phyloP scores from a whole-genome alignment of 2,797 vertebrate genomes.

The Pampus argenteus region DNA sequence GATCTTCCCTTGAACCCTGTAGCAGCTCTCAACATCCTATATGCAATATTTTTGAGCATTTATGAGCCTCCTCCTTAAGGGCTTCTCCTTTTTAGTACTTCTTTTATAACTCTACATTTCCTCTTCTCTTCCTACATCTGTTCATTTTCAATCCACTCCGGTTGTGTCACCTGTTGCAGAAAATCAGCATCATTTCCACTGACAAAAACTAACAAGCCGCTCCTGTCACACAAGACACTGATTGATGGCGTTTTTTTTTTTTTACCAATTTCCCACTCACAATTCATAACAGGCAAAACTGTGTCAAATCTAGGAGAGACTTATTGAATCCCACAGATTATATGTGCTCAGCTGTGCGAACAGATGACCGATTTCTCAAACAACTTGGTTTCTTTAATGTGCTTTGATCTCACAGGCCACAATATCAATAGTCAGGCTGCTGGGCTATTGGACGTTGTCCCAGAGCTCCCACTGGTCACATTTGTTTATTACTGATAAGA shows the following conservation, averaged over 20 bases:
- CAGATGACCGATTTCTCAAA: conserved; percentile 21
- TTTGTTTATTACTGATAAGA: conserved; percentile 24
- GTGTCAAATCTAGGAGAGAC: conserved; percentile 25
- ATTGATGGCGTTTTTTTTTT: conserved; percentile 53
- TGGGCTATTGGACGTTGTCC: neutral
- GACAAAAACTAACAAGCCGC: conserved; percentile 24
- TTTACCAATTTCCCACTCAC: conserved; percentile 29
- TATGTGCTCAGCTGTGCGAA: conserved; percentile 23
- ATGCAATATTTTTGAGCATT: conserved; percentile 37
- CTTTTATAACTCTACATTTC: conserved; percentile 31
- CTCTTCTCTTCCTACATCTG: neutral
- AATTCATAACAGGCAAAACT: conserved; percentile 24
- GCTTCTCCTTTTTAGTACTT: conserved; percentile 13
- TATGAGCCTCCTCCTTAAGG: conserved; percentile 17
- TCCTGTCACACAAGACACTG: conserved; percentile 13
- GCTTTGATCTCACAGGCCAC: conserved; percentile 20
- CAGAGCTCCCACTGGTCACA: conserved; percentile 15
- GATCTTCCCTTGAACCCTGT: conserved; percentile 34
- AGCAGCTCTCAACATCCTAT: conserved; percentile 22
- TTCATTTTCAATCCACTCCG: conserved; percentile 26
- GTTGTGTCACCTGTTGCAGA: conserved; percentile 27
- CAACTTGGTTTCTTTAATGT: conserved; percentile 9
- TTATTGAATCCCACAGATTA: conserved; percentile 10
- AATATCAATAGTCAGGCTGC: conserved; percentile 12
- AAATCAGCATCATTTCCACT: conserved; percentile 6